Base-by-base conservation (phyloP, 1,140 invertebrate genomes). In the Meteorus sp. region DNA sequence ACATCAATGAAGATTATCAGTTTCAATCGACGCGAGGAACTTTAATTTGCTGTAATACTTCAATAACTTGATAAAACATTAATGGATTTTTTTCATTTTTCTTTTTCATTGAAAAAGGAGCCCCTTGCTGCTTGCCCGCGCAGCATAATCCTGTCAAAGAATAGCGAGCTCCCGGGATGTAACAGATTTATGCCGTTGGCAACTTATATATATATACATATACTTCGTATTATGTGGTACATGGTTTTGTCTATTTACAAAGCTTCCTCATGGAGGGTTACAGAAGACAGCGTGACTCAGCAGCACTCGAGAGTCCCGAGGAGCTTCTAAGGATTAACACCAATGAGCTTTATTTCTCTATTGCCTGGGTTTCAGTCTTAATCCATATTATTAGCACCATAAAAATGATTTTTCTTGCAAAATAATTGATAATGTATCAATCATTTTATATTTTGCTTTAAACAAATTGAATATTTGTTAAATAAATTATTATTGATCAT, bases 91-190 rank as follows among this genome's bases (percentile, higher is more conserved):
- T 45, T 23, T 45, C 9, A 31, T 20, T 45, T 45, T 56, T 35
- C n/a, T 15, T 3, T 17, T 41, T 39, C 23, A 54, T 54, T 9
- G 27, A 33, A 50, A 50, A 23, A 43, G 41, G 39, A 54, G 35
- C 8, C 25, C 41, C 29, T 43, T 41, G 39, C 35, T 45, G 20
- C 25, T 11, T 44, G 39, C 37, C 54, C 59, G 35, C 15, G 60
- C 55, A n/a, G 53, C 37, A 44, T 67, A 67, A 67, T 67, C 63
- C 60, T 29, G 53, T 61, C 61, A 61, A 61, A 67, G 60, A 53
- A 60, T 43, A 33, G 22, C 45, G 41, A 25, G 37, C 50, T 37
- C 41, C 8, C 7, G 35, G 33, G 47, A 27, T 57, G 48, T 62
- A 58, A 62, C 55, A 63, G 63, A 61, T 61, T 67, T 61, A 59